These are phyloP conservation scores for Canis aureus DNA, from an alignment of 2,113 vertebrate species.

Conservation along the genomic window DNA sequence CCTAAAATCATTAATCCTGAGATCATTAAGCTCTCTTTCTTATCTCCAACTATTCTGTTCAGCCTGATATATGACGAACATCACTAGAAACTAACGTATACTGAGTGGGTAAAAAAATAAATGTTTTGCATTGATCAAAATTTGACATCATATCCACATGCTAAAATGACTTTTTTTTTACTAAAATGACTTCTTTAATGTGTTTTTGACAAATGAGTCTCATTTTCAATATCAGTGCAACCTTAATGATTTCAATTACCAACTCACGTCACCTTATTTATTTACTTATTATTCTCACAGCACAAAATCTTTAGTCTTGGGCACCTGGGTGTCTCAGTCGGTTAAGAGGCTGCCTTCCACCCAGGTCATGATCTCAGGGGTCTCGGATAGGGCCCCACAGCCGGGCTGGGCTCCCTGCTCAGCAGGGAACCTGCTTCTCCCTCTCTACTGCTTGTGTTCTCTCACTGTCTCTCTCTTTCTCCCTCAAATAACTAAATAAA, in stretches of 20 bases:
- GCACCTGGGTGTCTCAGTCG: too few relatives aligned
- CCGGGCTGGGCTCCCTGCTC: too few relatives aligned
- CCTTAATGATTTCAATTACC: not conserved
- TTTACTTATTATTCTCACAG: not conserved
- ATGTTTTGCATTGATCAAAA: not conserved
- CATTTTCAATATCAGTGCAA: constrained; percentile 11
- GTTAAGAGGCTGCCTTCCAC: too few relatives aligned
- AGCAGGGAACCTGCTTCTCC: too few relatives aligned
- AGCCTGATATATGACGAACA: not conserved
- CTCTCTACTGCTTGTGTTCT: too few relatives aligned
- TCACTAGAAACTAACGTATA: not conserved
- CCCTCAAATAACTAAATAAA: too few relatives aligned
- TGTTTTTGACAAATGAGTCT: constrained; percentile 27
- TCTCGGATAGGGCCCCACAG: too few relatives aligned
- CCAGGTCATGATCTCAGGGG: too few relatives aligned
- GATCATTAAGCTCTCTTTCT: not conserved
- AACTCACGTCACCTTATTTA: not conserved
- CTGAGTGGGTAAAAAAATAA: not conserved
- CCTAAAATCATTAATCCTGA: not conserved
- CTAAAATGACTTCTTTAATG: not conserved
- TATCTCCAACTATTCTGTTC: not conserved
- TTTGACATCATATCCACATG: not conserved
- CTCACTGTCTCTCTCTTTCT: too few relatives aligned
- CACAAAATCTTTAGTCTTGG: not conserved
- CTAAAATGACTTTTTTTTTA: not conserved